These are phyloP conservation scores for Neopelma chrysocephalum DNA, from an alignment of 2,797 vertebrate species.

Conservation along the genomic window DNA sequence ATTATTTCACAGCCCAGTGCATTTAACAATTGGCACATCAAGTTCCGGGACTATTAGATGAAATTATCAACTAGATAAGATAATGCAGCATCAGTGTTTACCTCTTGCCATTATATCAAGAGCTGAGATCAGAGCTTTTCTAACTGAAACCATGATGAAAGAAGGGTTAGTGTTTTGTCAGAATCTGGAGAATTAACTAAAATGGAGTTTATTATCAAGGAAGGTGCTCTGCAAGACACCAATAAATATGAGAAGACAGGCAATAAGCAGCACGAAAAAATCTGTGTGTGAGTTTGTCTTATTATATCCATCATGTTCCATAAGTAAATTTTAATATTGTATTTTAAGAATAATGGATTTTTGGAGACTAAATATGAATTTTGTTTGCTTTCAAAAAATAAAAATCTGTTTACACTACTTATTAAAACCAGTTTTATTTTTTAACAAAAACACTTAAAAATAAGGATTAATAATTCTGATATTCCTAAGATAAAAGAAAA, in stretches of 20 bases:
- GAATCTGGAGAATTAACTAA: not conserved
- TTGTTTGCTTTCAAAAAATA: not conserved
- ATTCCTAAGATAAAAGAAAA: not conserved
- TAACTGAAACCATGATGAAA: not conserved
- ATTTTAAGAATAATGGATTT: not conserved
- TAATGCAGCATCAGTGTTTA: conserved; percentile 49
- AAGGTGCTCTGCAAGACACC: not conserved
- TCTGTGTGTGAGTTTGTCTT: fast-evolving
- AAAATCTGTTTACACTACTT: not conserved
- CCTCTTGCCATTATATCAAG: not conserved
- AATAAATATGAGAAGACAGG: fast-evolving
- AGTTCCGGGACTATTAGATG: conserved; percentile 21
- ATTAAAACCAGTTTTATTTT: not conserved
- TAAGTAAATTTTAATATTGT: not conserved
- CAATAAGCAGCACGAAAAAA: not conserved
- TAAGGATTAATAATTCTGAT: not conserved
- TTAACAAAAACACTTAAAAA: not conserved
- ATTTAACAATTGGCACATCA: conserved; percentile 41
- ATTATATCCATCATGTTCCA: not conserved
- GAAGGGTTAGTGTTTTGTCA: not conserved
- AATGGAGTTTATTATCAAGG: not conserved
- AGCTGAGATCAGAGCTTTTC: not conserved
- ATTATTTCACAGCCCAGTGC: conserved; percentile 34
- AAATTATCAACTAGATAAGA: conserved; percentile 57
- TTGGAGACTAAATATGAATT: not conserved